phyloP scores from a whole-genome alignment of 2,797 vertebrate genomes.

The Aythya fuligula region DNA sequence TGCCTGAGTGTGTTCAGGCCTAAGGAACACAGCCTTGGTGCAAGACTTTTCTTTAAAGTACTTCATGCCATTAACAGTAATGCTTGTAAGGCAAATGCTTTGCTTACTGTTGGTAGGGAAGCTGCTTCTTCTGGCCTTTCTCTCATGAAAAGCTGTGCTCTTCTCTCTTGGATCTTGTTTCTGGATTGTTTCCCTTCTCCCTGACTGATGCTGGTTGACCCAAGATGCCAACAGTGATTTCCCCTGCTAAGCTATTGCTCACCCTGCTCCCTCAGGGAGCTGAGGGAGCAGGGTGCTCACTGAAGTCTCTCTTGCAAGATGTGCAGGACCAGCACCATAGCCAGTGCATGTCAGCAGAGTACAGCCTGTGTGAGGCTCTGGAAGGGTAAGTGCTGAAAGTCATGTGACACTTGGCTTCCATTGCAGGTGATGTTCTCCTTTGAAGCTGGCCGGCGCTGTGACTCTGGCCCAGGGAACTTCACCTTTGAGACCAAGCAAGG shows the following conservation, averaged over 20 bases:
- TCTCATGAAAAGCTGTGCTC: not conserved
- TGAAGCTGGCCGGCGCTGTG: constrained; percentile 93
- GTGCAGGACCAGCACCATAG: not conserved
- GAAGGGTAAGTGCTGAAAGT: not conserved
- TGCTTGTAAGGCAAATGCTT: not conserved
- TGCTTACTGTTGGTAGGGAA: not conserved
- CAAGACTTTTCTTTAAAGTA: not conserved
- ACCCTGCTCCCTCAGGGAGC: not conserved
- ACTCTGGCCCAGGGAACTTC: constrained; percentile 96
- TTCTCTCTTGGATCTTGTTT: not conserved
- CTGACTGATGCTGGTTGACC: not conserved
- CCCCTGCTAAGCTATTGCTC: not conserved
- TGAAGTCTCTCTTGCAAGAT: not conserved
- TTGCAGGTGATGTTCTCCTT: constrained; percentile 98
- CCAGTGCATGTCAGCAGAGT: rapidly evolving
- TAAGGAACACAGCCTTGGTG: not conserved
- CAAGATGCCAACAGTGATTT: not conserved
- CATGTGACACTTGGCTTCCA: not conserved
- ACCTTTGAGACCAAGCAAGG: constrained; percentile 97
- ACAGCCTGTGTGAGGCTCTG: rapidly evolving
- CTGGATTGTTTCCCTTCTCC: not conserved
- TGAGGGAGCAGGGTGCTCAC: not conserved
- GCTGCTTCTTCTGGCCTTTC: not conserved
- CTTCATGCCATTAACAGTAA: not conserved
- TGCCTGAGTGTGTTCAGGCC: not conserved